phyloP scores from a whole-genome alignment of 2,797 vertebrate genomes.

The Myotis pilosus region DNA sequence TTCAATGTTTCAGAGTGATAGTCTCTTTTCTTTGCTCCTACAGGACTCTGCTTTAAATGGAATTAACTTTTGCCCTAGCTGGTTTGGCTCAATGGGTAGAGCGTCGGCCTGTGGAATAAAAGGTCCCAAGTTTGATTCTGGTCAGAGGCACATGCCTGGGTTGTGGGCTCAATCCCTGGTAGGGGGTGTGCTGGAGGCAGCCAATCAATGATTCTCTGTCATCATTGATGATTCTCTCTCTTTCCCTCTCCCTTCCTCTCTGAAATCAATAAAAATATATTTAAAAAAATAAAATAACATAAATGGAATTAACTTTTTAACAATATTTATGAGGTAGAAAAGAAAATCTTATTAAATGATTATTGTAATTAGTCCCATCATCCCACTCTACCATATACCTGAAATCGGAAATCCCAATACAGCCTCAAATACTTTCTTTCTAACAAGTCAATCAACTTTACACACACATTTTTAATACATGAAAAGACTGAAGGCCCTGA shows the following conservation, averaged over 20 bases:
- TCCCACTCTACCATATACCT: not conserved
- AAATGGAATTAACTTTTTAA: not conserved
- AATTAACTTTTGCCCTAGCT: not conserved
- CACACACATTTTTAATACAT: not conserved
- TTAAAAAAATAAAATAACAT: no score
- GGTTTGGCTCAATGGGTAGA: no score
- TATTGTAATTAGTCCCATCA: not conserved
- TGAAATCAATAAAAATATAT: no score
- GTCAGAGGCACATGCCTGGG: no score
- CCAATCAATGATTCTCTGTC: no score
- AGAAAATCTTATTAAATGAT: not conserved
- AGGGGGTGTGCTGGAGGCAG: no score
- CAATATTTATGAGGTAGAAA: not conserved
- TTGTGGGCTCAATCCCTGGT: no score
- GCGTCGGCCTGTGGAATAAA: no score
- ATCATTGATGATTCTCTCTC: no score
- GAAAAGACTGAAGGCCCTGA: not conserved
- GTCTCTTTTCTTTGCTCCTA: not conserved
- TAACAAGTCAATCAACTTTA: not conserved
- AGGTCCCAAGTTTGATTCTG: no score
- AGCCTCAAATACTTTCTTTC: not conserved
- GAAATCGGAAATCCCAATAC: not conserved
- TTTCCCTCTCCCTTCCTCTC: no score
- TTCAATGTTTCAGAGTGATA: not conserved
- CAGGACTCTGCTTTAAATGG: not conserved